Evolutionary conservation across 2,113 vertebrate genomes (phyloP), one percentile per base, ranked within the genome.

Genomic region (Hymenochirus boettgeri): DNA sequence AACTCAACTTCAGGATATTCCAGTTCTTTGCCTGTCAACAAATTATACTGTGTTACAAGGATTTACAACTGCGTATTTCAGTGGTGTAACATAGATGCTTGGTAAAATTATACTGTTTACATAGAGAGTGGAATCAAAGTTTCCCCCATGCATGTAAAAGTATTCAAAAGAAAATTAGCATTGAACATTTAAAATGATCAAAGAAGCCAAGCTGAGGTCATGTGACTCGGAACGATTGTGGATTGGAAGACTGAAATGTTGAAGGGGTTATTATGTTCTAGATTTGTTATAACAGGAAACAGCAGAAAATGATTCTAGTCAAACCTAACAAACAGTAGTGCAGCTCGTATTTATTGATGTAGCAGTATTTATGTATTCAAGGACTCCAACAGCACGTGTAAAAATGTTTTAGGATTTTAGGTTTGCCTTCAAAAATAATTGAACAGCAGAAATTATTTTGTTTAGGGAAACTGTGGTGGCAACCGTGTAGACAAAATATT

Each of bases 1-100:
- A 75, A 27, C 21, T 45, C 42, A 57, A 12, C 46, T 74, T 71
- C 17, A 65, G 70, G 63, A 61, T 65, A 53, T 46, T 71, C 64
- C 70, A 27, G 35, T 74, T 69, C 37, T 75, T 42, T 71, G 48
- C 57, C 33, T 75, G 67, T 74, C 75, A 74, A 48, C 58, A 73
- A 37, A 31, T 73, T 52, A 37, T 7, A 7, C 5, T 76, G 11
- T 69, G 21, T n/a, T 61, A 1, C 45, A 24, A 48, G 70, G 73
- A 70, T 51, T 33, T 65, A 19, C 62, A 55, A 0, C 25, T 46
- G 22, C 9, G 3, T 15, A n/a, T 18, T 62, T 33, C 46, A 55
- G 9, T 57, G 15, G 5, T 4, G 19, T 45, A 52, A 57, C 48
- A 62, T 53, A 50, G 25, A 8, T 0, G 5, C 35, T 72, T 12